Evolutionary conservation across 92 coral and sea anemone species (phyloP).

Genomic region (Pocillopora grandis): DNA sequence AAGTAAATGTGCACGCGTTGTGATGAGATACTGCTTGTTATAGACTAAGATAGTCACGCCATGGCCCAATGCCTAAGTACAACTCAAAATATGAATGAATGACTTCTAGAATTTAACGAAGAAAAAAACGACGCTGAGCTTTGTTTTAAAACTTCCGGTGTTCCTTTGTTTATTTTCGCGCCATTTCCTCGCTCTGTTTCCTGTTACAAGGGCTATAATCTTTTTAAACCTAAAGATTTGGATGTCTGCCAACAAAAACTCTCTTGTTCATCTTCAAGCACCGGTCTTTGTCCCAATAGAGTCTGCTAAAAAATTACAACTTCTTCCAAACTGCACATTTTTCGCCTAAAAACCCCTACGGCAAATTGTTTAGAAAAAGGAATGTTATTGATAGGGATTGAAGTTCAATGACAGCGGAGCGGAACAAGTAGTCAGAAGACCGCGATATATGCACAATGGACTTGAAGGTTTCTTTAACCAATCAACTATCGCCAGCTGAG

Average conservation of each 20-base stretch:
- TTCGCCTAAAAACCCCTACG: background rate
- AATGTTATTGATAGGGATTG: conserved; percentile 16
- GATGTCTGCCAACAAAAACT: conserved; percentile 16
- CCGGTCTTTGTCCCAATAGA: background rate
- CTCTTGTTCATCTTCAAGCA: background rate
- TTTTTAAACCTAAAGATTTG: background rate
- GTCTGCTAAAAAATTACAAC: background rate
- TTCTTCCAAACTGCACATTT: background rate
- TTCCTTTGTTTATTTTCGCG: conserved; percentile 17
- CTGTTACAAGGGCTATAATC: background rate
- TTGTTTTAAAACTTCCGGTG: conserved; percentile 38
- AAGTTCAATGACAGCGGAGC: background rate
- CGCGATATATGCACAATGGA: background rate
- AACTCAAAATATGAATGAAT: background rate
- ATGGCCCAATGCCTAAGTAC: background rate
- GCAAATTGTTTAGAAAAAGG: conserved; percentile 2
- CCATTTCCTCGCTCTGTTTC: conserved; percentile 9
- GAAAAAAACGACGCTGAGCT: background rate
- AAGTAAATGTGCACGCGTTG: background rate
- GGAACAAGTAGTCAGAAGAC: too few relatives aligned
- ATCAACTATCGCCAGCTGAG: background rate
- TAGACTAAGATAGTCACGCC: conserved; percentile 24
- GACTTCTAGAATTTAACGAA: background rate
- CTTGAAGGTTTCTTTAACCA: background rate
- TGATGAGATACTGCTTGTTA: background rate